Evolutionary conservation across 2,797 vertebrate species (phyloP), one percentile per base, ranked within the genome.

Genomic region (Myripristis murdjan): DNA sequence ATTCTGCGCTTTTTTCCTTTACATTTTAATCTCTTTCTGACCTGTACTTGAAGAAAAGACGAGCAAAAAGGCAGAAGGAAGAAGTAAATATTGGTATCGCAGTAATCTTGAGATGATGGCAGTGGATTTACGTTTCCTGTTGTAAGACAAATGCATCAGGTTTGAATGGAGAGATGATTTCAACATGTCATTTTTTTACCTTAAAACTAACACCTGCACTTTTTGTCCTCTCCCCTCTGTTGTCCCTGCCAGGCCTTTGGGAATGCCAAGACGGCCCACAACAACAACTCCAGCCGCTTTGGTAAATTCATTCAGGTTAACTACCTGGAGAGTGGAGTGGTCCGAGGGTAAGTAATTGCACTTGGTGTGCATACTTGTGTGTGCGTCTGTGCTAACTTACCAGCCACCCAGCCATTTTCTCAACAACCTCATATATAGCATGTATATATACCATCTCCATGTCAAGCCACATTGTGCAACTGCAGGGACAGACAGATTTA

Each of bases 271-370:
- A 99, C 98, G 0, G 98, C 98, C 26, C 97, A 99, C 87, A 99
- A 99, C 94, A 98, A 99, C 91, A 99, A 99, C 90, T 99, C 98
- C 83, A 99, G 98, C 81, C 97, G 98, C 26, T 99, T 99, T 49
- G 98, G 98, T 58, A 99, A 99, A 88, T 99, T 99, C 87, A 99
- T 99, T 90, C 98, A 99, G 91, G 98, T 99, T 82, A 98, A 97
- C 92, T 99, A 99, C 80, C 94, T 99, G 75, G 98, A 98, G 87
- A 98, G 93, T 0, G 98, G 98, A 12, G 95, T 99, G 28, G 98
- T 99, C 76, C 90, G 98, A 77, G 98, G 98, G 98, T 99, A 70
- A 96, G 97, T 92, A 78, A 64, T 76, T 51, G 44, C 43, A 57
- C 60, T 16, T 0, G 52, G 23, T 11, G 2, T 39, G 8, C 48